These are phyloP conservation scores for Sigmodon hispidus DNA, from an alignment of 2,113 vertebrate species.

Conservation along the genomic window DNA sequence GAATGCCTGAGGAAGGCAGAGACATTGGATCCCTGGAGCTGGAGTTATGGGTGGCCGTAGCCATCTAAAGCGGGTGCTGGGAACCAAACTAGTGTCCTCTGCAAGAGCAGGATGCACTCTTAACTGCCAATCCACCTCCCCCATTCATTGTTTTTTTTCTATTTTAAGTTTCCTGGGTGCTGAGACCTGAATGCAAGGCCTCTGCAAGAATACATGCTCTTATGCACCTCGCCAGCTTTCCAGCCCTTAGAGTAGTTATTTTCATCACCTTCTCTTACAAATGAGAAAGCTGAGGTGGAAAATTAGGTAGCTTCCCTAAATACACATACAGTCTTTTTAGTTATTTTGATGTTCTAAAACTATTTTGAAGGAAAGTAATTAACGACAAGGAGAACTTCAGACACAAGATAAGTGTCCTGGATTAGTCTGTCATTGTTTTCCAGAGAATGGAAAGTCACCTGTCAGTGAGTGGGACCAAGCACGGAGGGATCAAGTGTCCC, in stretches of 20 bases:
- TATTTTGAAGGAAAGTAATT: not conserved
- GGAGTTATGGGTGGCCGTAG: not conserved
- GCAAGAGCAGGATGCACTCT: not conserved
- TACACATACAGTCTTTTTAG: not conserved
- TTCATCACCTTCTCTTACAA: not conserved
- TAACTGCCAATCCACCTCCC: not conserved
- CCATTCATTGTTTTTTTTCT: not conserved
- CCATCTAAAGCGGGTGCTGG: not conserved
- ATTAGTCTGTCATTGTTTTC: not conserved
- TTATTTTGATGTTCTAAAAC: constrained; percentile 41
- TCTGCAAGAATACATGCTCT: not conserved
- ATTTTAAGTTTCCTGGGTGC: not conserved
- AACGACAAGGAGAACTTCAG: not conserved
- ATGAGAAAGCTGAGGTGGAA: not conserved
- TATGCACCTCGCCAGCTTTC: not conserved
- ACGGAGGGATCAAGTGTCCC: not conserved
- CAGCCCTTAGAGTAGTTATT: not conserved
- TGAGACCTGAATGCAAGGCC: not conserved
- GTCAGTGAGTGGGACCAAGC: constrained; percentile 31
- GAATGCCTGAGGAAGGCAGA: not conserved
- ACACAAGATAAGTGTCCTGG: not conserved
- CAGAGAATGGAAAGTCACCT: not conserved
- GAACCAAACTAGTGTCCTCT: not conserved
- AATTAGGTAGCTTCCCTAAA: not conserved
- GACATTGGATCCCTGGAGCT: not conserved